Evolutionary conservation across 2,888 invertebrate genomes (phyloP).

Genomic region (Phaedon cochleariae): DNA sequence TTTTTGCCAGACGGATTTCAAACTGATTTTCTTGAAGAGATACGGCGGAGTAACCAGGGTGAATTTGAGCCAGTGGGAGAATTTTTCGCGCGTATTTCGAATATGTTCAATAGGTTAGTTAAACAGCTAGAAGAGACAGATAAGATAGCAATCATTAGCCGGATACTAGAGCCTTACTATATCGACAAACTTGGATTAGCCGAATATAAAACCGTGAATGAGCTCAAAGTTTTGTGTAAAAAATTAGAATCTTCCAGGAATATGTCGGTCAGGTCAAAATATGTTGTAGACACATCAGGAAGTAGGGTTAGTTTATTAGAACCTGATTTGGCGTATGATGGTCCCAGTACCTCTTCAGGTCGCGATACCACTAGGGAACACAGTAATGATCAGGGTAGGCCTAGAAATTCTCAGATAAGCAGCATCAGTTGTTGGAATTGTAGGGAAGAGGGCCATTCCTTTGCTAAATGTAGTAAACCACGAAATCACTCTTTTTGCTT

Average conservation of each 20-base stretch:
- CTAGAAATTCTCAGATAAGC: too few relatives aligned
- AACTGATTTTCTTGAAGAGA: too few relatives aligned
- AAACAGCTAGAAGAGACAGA: neutral
- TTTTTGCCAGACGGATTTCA: neutral
- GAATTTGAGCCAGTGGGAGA: neutral
- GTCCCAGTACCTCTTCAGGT: neutral
- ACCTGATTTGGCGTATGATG: neutral
- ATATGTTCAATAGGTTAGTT: neutral
- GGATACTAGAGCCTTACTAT: neutral
- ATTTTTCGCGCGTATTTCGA: neutral
- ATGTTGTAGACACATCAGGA: neutral
- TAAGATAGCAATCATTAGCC: neutral
- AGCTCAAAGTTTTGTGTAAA: too few relatives aligned
- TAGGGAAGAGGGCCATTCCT: neutral
- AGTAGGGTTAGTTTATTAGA: neutral
- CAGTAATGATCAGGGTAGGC: neutral
- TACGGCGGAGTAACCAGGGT: neutral
- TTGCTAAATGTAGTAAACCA: constrained; percentile 2
- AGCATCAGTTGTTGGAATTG: too few relatives aligned
- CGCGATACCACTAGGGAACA: too few relatives aligned
- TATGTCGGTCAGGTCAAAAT: neutral
- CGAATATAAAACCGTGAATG: neutral
- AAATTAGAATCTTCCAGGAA: neutral
- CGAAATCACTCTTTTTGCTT: neutral
- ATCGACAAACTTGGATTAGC: neutral